phyloP scores from a whole-genome alignment of 1,140 invertebrate genomes.

The Polyergus mexicanus region DNA sequence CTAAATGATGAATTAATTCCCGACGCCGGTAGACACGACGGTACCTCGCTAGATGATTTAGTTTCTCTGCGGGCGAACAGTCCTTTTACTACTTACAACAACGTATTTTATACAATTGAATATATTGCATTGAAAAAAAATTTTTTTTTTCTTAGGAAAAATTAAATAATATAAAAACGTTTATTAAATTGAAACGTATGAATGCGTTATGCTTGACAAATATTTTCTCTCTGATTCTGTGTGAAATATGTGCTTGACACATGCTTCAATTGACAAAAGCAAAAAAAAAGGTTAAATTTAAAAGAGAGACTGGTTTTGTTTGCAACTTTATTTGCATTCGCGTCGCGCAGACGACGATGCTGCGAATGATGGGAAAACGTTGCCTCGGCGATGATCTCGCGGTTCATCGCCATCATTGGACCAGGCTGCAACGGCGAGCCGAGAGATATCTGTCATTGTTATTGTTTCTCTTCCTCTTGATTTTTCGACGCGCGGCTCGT shows the following conservation, averaged over 20 bases:
- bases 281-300: neutral
- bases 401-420: constrained; percentile 2
- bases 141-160: neutral
- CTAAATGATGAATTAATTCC: constrained; percentile 74
- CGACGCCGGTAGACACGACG: constrained; percentile 53
- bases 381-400: constrained; percentile 11
- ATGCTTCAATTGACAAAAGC: too few species aligned
- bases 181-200: neutral
- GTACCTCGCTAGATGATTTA: constrained; percentile 40
- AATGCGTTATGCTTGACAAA: neutral
- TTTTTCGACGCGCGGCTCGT: constrained; percentile 67
- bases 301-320: neutral
- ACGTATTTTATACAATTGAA: neutral
- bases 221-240: neutral
- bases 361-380: neutral
- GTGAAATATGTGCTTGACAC: neutral
- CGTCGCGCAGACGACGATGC: neutral
- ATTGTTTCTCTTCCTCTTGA: constrained; percentile 54
- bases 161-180: neutral
- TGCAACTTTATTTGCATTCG: neutral
- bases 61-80: neutral
- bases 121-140: neutral
- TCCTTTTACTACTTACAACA: neutral
- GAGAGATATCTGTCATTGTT: constrained; percentile 66
- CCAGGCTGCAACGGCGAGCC: neutral